phyloP scores from a whole-genome alignment of 2,888 invertebrate genomes.

The Noctua janthina region DNA sequence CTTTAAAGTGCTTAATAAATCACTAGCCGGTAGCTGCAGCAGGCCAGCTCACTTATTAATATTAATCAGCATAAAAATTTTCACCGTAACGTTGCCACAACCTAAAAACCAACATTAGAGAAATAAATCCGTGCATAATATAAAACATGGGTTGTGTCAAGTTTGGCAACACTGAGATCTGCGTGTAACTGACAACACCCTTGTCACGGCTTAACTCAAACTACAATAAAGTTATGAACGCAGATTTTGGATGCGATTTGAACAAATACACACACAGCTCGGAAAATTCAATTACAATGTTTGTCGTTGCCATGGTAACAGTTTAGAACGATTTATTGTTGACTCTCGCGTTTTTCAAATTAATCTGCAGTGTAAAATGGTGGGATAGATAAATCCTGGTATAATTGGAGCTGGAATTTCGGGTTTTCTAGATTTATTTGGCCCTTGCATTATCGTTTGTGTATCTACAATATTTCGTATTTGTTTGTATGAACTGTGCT shows the following conservation, averaged over 20 bases:
- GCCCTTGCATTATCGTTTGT: neutral
- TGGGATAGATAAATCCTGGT: conserved; percentile 45
- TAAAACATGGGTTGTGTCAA: conserved; percentile 37
- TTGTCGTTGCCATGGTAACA: conserved; percentile 50
- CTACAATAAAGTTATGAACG: conserved; percentile 70
- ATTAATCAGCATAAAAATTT: neutral
- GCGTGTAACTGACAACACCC: conserved; percentile 75
- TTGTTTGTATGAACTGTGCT: neutral
- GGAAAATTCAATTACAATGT: conserved; percentile 63
- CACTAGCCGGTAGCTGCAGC: too few relatives aligned
- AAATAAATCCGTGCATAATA: conserved; percentile 27
- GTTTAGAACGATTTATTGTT: conserved; percentile 51
- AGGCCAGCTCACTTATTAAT: neutral
- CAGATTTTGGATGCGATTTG: conserved; percentile 56
- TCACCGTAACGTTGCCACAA: conserved; percentile 14
- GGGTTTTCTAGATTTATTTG: conserved; percentile 3
- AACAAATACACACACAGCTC: conserved; percentile 58
- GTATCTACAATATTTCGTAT: neutral
- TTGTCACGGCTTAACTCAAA: conserved; percentile 69
- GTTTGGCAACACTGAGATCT: conserved; percentile 49
- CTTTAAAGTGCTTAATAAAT: conserved; percentile 1
- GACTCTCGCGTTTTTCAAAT: conserved; percentile 44
- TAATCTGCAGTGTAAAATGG: conserved; percentile 57
- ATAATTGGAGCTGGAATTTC: conserved; percentile 42
- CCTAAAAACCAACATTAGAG: conserved; percentile 26